Percentiles rank a stretch among this genome's conserved stretches.
These are phyloP conservation scores for Planiliza haematocheilus DNA, from an alignment of 2,113 vertebrate genomes.

Conservation along the genomic window DNA sequence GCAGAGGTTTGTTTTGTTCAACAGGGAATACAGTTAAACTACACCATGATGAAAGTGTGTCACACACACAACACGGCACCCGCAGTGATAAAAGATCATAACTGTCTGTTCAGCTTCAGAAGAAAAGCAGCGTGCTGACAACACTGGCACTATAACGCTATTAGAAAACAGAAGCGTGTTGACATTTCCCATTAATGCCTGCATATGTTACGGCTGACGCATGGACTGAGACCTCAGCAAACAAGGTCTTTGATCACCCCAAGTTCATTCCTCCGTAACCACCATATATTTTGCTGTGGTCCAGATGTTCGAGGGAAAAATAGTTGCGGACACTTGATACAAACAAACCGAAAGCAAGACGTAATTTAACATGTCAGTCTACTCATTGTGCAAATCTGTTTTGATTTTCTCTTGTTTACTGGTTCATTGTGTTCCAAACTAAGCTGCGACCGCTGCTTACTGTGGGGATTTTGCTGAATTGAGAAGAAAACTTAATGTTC, in stretches of 20 bases:
- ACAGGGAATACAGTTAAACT: slow-evolving; percentile 60
- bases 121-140: slow-evolving; percentile 52
- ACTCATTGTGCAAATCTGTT: slow-evolving; percentile 11
- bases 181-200: slow-evolving; percentile 42
- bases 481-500: neutral
- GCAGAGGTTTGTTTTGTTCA: slow-evolving; percentile 72
- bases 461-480: slow-evolving; percentile 1
- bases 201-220: slow-evolving; percentile 6
- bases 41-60: slow-evolving; percentile 73
- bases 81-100: slow-evolving; percentile 71
- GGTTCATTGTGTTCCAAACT: slow-evolving; percentile 11
- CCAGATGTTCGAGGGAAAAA: slow-evolving; percentile 21
- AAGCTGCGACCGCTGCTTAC: slow-evolving; percentile 18
- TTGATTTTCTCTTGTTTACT: slow-evolving; percentile 23
- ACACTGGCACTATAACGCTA: slow-evolving; percentile 33
- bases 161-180: slow-evolving; percentile 40
- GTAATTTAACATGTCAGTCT: slow-evolving; percentile 1
- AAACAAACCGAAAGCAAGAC: slow-evolving; percentile 34
- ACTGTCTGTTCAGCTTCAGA: slow-evolving; percentile 53
- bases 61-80: slow-evolving; percentile 59
- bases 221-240: neutral
- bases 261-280: neutral
- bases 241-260: slow-evolving; percentile 22
- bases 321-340: neutral
- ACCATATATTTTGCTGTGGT: slow-evolving; percentile 12